Evolutionary conservation across 1,140 invertebrate genomes (phyloP), one percentile per base, ranked within the genome.

Genomic region (Amyelois transitella): DNA sequence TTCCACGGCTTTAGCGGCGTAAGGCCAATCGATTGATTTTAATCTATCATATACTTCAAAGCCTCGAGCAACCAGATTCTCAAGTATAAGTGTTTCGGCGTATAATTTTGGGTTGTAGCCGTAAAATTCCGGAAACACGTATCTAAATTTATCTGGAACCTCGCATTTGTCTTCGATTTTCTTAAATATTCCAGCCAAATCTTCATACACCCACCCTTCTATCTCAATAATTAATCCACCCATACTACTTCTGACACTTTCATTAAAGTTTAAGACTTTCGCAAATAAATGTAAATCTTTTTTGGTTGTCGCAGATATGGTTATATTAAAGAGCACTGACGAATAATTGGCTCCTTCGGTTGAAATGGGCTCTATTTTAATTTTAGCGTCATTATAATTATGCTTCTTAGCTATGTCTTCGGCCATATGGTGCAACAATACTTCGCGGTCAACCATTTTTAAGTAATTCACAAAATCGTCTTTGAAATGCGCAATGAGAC

Each of bases 281-380:
- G 43, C 43, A 45, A 45, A 45, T 10, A 45, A 19, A 10, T 45
- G 1, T 10, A 45, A 19, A 19, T 45, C 43, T 45, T 45, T 18
- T 19, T 18, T 18, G 6, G 18, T 19, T 6, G 58, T 21, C 14
- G 55, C 55, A 0, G 58, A 51, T 6, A 75, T 50, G 1, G 61
- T 73, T 0, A 66, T 64, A 5, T 48, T 22, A 28, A 58, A 78
- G 2, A 81, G 22, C 7, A 49, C 44, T 6, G 74, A 71, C 2
- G 74, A 71, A 43, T 66, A 77, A 22, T 77, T 79, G 0, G 70
- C 75, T 2, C 77, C 77, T 0, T 52, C 69, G n/a, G 49, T 64
- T 14, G 69, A 56, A 50, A 63, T 58, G 1, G 52, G 55, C 21
- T 69, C 60, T 0, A 67, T 18, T 1, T 43, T 44, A 3, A 62